A percentile compares a stretch with the other conserved stretches of the same genome.
Conservation (phyloP, 2,888 invertebrate genomes). For the Philonicus albiceps region DNA sequence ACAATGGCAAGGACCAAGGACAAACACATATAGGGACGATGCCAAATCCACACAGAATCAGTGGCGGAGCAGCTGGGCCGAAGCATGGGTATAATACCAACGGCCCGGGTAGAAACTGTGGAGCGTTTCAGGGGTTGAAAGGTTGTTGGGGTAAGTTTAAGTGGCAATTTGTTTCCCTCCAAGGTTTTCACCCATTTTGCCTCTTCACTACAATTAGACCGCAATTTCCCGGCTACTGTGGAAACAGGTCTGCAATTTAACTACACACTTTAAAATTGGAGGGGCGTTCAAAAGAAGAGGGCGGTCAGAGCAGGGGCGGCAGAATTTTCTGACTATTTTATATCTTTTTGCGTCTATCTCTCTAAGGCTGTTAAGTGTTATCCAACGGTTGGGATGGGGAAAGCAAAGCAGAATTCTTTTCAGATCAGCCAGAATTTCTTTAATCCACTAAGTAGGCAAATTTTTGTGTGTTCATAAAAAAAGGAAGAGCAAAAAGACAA, state of each 20-base stretch:
- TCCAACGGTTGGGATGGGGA: not conserved
- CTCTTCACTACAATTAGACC: slow-evolving; percentile 41
- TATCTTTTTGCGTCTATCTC: slow-evolving; percentile 2
- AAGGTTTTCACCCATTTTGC: slow-evolving; percentile 38
- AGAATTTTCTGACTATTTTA: not conserved
- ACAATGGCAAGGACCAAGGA: slow-evolving; percentile 11
- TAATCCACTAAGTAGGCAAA: slow-evolving; percentile 24
- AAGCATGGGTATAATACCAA: not conserved
- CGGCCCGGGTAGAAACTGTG: slow-evolving; percentile 6
- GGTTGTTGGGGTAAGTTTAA: slow-evolving; percentile 44
- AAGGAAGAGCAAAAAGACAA: not conserved
- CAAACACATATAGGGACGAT: not conserved
- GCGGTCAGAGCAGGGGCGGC: not conserved
- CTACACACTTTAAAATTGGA: slow-evolving; percentile 27
- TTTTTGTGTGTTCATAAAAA: not conserved
- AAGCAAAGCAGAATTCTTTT: not conserved
- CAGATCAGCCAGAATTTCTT: slow-evolving; percentile 20
- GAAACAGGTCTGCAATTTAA: slow-evolving; percentile 37
- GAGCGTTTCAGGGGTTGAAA: slow-evolving; percentile 25
- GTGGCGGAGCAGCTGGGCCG: not conserved
- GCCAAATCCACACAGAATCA: not conserved
- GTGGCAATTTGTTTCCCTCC: slow-evolving; percentile 44
- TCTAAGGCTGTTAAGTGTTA: slow-evolving; percentile 6
- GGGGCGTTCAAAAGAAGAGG: not conserved
- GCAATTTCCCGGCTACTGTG: slow-evolving; percentile 38